These are phyloP conservation scores for Idaea dimidiata DNA, from an alignment of 2,888 invertebrate genomes.

Conservation along the genomic window DNA sequence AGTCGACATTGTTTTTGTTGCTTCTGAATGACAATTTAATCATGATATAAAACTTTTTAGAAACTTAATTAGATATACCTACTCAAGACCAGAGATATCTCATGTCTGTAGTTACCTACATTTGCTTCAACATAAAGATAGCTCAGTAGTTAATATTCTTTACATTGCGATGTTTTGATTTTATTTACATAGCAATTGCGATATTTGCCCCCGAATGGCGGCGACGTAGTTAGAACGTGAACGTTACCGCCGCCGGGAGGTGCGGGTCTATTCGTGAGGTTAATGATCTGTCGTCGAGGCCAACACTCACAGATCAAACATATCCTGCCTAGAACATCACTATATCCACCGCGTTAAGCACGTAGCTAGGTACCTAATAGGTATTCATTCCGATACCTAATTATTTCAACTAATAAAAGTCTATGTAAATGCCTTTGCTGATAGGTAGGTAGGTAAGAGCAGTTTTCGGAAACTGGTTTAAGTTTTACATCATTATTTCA, in stretches of 20 bases:
- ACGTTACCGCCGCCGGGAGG: constrained; percentile 39
- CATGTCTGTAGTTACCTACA: no score
- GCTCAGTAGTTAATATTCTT: not conserved
- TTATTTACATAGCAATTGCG: constrained; percentile 35
- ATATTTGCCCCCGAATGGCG: constrained; percentile 63
- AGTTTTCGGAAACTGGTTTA: not conserved
- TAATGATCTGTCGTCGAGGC: constrained; percentile 74
- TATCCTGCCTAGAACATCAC: constrained; percentile 1
- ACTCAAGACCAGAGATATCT: no score
- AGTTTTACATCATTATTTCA: constrained; percentile 26
- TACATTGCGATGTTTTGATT: not conserved
- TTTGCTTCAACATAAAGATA: not conserved
- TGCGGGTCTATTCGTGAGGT: constrained; percentile 63
- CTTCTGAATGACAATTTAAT: constrained; percentile 30
- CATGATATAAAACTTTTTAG: not conserved
- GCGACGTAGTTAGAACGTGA: constrained; percentile 53
- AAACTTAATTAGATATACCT: not conserved
- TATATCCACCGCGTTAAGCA: not conserved
- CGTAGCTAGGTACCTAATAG: not conserved
- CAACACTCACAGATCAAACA: constrained; percentile 31
- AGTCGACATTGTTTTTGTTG: constrained; percentile 31
- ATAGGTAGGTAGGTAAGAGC: not conserved
- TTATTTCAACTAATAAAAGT: not conserved
- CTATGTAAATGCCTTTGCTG: not conserved
- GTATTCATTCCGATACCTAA: not conserved